Percentiles rank a stretch among this genome's conserved stretches.
Conservation (phyloP, 92 coral and sea anemone genomes). For the Ricordea florida region DNA sequence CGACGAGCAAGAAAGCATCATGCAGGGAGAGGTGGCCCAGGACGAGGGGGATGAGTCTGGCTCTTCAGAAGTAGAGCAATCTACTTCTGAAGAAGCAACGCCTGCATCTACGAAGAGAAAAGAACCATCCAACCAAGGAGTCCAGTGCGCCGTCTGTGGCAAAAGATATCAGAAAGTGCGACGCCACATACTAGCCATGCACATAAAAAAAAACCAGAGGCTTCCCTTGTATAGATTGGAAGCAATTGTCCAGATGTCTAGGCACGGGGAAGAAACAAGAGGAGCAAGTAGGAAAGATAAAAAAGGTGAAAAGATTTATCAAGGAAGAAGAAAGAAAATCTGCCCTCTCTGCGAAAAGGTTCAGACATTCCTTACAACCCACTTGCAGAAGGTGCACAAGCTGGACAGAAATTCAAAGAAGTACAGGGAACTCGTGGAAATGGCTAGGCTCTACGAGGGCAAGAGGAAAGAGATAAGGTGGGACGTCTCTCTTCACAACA, state of each 20-base stretch:
- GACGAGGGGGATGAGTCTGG: too few species aligned
- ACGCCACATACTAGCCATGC: conserved; percentile 11
- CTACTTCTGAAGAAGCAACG: too few species aligned
- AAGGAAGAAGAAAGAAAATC: conserved; percentile 5
- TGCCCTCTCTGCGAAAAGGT: conserved; percentile 5
- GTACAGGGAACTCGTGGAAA: not conserved
- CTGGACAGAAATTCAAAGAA: not conserved
- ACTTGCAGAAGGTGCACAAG: conserved; percentile 12
- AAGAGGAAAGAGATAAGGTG: not conserved
- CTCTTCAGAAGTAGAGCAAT: too few species aligned
- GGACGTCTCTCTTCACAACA: too few species aligned
- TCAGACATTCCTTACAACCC: not conserved
- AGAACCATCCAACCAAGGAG: too few species aligned
- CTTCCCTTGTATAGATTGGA: not conserved
- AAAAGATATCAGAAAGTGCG: too few species aligned
- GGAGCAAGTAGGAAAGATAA: not conserved
- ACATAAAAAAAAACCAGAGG: conserved; percentile 13
- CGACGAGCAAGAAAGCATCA: too few species aligned
- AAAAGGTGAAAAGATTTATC: not conserved
- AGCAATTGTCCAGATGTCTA: conserved; percentile 2
- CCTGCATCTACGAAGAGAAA: too few species aligned
- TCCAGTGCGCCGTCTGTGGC: too few species aligned
- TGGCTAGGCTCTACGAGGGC: not conserved
- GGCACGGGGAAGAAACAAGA: conserved; percentile 3
- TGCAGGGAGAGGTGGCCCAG: too few species aligned